Evolutionary conservation across 2,888 invertebrate genomes (phyloP), one percentile per base, ranked within the genome.

Genomic region (Drosophila siamana): DNA sequence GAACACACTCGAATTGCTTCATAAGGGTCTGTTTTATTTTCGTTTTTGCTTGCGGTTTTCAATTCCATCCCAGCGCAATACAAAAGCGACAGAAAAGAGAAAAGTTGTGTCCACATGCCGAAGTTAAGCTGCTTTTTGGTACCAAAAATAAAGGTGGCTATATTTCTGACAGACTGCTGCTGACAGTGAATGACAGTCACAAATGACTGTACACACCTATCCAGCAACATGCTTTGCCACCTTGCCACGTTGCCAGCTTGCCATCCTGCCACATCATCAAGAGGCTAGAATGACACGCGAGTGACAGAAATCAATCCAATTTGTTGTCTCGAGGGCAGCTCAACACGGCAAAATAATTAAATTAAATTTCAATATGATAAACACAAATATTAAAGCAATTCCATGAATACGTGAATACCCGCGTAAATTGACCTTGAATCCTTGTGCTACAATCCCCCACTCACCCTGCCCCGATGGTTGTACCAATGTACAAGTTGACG

Each of bases 131-230:
- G 48, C 28, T 59, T 44, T 33, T 33, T 59, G 38, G 40, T 11
- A 50, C 36, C 19, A 19, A 41, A 59, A 50, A 41, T 59, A 38
- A 50, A 59, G 59, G 48, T 59, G 41, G 15, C 28, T 40, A 26
- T 44, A 44, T 55, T 44, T 55, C 28, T 46, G 33, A 4, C 33
- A 11, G 44, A n/a, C 22, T 50, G 62, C 22, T 40, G 66, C 55
- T 67, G 66, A 67, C 66, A 67, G 41, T 62, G 62, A 67, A 62
- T 67, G 66, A 67, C 66, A 67, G 66, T 62, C 66, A 67, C 55
- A 67, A 67, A 67, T 67, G 66, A 61, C 15, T 51, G 38, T 65
- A 40, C 19, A 13, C 36, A 26, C 24, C 43, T 52, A 30, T 36
- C 41, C 47, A 48, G 26, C 19, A 19, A n/a, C n/a, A 28, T 6